Evolutionary conservation across 2,797 vertebrate genomes (phyloP).

Genomic region (Cynopterus sphinx): DNA sequence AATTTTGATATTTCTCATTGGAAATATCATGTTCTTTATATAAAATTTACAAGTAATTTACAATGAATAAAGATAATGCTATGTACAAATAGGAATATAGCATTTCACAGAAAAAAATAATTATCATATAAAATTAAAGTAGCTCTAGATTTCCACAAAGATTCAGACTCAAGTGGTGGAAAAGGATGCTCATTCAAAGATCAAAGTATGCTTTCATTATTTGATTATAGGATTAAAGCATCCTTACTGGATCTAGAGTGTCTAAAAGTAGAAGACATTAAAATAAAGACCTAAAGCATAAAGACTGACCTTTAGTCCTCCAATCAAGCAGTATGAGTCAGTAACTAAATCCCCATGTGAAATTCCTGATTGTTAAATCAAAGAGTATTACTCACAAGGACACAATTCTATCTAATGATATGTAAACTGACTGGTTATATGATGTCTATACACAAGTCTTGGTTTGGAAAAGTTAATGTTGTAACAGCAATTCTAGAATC

Average conservation of each 20-base stretch:
- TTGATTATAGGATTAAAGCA: not conserved
- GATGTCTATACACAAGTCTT: not conserved
- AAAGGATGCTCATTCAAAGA: not conserved
- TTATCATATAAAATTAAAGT: not conserved
- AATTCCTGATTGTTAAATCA: not conserved
- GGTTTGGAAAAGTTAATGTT: not conserved
- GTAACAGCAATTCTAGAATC: not conserved
- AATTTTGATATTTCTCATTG: not conserved
- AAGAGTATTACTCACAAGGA: not conserved
- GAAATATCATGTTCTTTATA: not conserved
- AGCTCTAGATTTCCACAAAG: not conserved
- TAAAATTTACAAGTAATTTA: not conserved
- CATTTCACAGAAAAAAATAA: not conserved
- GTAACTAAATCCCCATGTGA: not conserved
- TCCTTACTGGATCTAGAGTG: not conserved
- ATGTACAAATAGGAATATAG: not conserved
- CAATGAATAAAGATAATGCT: not conserved
- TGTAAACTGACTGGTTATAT: not conserved
- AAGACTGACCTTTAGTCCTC: not conserved
- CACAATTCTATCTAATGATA: not conserved
- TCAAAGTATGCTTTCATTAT: not conserved
- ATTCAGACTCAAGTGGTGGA: not conserved
- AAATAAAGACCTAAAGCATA: not conserved
- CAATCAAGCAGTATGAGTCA: too few relatives aligned
- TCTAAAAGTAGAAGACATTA: not conserved